Evolutionary conservation across 1,140 invertebrate species (phyloP).

Genomic region (Lethrus apterus): DNA sequence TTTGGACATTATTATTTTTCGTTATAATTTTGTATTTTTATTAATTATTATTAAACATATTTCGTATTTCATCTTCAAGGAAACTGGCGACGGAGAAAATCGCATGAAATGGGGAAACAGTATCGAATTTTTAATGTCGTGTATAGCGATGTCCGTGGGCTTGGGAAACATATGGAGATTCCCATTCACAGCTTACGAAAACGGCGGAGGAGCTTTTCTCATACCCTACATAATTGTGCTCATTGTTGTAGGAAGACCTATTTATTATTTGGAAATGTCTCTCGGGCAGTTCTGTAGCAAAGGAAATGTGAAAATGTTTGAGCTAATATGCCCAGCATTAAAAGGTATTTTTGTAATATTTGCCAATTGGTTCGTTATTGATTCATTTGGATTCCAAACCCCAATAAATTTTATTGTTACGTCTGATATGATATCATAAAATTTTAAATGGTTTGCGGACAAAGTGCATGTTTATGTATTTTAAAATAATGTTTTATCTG

Average conservation of each 20-base stretch:
- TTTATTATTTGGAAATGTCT: constrained; percentile 48
- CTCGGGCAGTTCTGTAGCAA: constrained; percentile 22
- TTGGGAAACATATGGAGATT: constrained; percentile 83
- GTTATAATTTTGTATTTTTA: no score
- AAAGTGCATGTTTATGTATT: no score
- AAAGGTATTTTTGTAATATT: constrained; percentile 11
- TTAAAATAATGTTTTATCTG: no score
- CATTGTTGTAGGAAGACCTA: constrained; percentile 49
- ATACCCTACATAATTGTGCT: constrained; percentile 52
- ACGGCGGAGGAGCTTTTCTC: constrained; percentile 73
- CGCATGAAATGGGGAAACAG: constrained; percentile 45
- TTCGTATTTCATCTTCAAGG: no score
- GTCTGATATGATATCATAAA: no score
- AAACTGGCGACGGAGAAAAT: no score
- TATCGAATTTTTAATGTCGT: constrained; percentile 49
- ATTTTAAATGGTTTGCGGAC: no score
- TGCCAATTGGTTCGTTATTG: no score
- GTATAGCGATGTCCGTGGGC: constrained; percentile 79
- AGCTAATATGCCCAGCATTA: constrained; percentile 8
- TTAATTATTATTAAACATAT: no score
- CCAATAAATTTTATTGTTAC: no score
- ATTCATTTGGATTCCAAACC: no score
- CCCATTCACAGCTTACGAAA: constrained; percentile 74
- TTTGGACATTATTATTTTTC: no score
- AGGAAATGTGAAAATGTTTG: constrained; percentile 19